A percentile compares a stretch with the other conserved stretches of the same genome.
Evolutionary conservation across 2,888 invertebrate species (phyloP).

Genomic region (Morinoia aosen): DNA sequence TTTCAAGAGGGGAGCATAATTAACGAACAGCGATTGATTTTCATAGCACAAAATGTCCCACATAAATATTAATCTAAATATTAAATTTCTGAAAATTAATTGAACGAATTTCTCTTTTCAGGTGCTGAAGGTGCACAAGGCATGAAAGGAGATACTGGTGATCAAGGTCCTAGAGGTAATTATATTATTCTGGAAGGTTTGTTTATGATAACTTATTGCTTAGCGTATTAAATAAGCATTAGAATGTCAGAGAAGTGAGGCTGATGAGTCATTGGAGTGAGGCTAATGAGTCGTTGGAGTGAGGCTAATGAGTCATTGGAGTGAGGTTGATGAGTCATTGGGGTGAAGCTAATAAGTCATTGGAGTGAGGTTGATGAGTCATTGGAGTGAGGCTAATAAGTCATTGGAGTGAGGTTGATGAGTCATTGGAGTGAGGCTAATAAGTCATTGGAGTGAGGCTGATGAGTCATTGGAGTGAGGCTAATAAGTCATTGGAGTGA

Average conservation of each 20-base stretch:
- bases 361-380: no score
- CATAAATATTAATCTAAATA: background rate
- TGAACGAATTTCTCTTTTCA: background rate
- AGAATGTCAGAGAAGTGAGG: background rate
- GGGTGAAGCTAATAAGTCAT: no score
- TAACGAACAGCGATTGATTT: background rate
- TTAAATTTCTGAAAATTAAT: background rate
- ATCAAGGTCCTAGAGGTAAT: constrained; percentile 7
- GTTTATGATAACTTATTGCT: background rate
- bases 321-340: no score
- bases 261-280: background rate
- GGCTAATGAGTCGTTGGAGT: background rate
- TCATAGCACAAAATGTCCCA: background rate
- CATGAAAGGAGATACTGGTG: background rate
- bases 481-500: no score
- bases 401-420: no score
- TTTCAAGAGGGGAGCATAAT: no score
- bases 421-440: no score
- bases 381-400: no score
- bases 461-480: no score
- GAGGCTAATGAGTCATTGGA: background rate
- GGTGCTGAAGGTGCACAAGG: background rate
- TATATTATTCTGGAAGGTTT: background rate
- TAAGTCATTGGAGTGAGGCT: no score
- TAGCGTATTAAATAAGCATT: background rate